phyloP scores from a whole-genome alignment of 1,140 invertebrate species.

The Caenorhabditis tropicalis region DNA sequence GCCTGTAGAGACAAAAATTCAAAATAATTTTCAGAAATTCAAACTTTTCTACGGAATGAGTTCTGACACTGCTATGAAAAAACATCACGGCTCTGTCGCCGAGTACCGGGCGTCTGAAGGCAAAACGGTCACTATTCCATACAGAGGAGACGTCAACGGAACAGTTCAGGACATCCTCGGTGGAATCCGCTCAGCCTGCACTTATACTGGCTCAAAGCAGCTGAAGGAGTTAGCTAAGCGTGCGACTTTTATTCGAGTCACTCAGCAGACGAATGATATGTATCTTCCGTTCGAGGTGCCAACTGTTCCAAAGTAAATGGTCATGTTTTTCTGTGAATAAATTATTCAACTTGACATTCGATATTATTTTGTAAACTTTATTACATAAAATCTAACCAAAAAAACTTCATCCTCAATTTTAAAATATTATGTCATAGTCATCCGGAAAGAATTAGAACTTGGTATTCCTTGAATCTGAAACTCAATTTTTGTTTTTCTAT shows the following conservation, averaged over 20 bases:
- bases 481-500: too few relatives aligned
- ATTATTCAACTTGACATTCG: too few relatives aligned
- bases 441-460: too few relatives aligned
- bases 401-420: too few relatives aligned
- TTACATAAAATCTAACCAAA: too few relatives aligned
- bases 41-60: conserved; percentile 96
- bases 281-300: conserved; percentile 73
- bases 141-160: conserved; percentile 82
- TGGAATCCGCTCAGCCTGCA: conserved; percentile 88
- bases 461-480: too few relatives aligned
- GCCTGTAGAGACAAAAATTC: too few relatives aligned
- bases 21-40: conserved; percentile 75
- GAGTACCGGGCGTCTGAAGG: conserved; percentile 84
- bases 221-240: conserved; percentile 82
- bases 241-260: conserved; percentile 90
- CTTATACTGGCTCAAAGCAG: conserved; percentile 86
- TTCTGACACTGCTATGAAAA: conserved; percentile 88
- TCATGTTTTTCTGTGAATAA: too few relatives aligned
- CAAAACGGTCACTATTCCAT: conserved; percentile 90
- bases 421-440: too few relatives aligned
- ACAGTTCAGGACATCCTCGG: conserved; percentile 88
- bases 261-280: conserved; percentile 86
- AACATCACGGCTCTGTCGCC: conserved; percentile 81
- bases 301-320: neutral
- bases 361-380: too few relatives aligned